Evolutionary conservation across 2,113 vertebrate genomes (phyloP), one percentile per base, ranked within the genome.

Genomic region (Oryzias melastigma): DNA sequence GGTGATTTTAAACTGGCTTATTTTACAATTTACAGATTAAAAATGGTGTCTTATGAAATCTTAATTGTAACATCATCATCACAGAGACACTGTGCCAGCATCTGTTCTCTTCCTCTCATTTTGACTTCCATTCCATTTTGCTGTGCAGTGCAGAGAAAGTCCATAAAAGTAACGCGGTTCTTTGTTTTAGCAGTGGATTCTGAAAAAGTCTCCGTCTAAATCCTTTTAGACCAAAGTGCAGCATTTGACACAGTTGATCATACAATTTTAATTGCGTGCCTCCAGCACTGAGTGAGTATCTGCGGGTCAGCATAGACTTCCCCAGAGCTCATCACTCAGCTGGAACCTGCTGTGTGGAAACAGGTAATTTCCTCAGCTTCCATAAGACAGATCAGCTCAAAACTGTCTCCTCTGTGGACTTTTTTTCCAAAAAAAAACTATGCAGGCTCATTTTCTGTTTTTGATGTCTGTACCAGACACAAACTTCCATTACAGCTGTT

Each of bases 261-360:
- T 78, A 58, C 67, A 85, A 67, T 63, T 77, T 85, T 85, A 82
- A 85, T 77, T 72, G 53, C 74, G 35, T 54, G 78, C 82, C 73
- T 74, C 51, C 52, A 82, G 75, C 68, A 16, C 18, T 24, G 53
- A 42, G 65, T 19, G 43, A 55, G 56, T 69, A 66, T 76, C 71
- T 60, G 7, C 25, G 64, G 61, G 63, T 69, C 74, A 69, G 73
- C 47, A 12, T 54, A 53, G 62, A 71, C 22, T 47, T 47, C 29
- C 24, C 44, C 17, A 42, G 42, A 58, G 20, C 44, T 29, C 14
- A 35, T 19, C 1, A 4, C 58, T 70, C 43, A 58, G 12, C 50
- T 41, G 18, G 46, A 71, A 52, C 18, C 58, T 62, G 47, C 63
- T 45, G 17, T 60, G 52, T 50, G 54, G 50, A 59, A 70, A 52